A percentile compares a stretch with the other conserved stretches of the same genome.
Conservation (phyloP, 2,888 invertebrate genomes). For the Carcina quercana region DNA sequence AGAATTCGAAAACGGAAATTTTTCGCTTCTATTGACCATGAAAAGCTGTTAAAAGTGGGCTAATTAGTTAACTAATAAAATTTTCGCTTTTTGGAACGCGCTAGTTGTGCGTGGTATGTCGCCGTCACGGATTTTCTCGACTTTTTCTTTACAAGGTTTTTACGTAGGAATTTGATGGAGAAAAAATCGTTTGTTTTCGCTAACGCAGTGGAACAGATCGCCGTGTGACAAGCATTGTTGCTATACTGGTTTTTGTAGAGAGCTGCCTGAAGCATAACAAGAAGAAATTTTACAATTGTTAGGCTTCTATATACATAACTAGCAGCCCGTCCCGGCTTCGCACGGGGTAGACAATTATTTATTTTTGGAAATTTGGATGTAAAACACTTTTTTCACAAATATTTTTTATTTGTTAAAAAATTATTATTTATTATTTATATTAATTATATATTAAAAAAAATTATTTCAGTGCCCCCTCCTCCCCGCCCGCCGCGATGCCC, state of each 20-base stretch:
- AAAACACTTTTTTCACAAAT: too few relatives aligned
- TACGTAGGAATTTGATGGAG: slow-evolving; percentile 11
- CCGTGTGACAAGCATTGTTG: slow-evolving; percentile 15
- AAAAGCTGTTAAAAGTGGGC: slow-evolving; percentile 30
- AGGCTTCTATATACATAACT: too few relatives aligned
- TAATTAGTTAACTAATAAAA: slow-evolving; percentile 20
- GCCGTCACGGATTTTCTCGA: slow-evolving; percentile 13
- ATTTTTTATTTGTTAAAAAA: too few relatives aligned
- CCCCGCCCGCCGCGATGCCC: too few relatives aligned
- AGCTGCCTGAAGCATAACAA: too few relatives aligned
- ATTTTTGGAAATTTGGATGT: too few relatives aligned
- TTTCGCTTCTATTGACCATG: slow-evolving; percentile 38
- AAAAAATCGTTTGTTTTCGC: slow-evolving; percentile 17
- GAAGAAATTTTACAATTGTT: too few relatives aligned
- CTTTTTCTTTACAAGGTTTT: slow-evolving; percentile 14
- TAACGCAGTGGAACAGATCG: slow-evolving; percentile 15
- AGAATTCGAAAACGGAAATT: slow-evolving; percentile 29
- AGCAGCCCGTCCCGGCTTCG: too few relatives aligned
- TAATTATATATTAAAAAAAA: too few relatives aligned
- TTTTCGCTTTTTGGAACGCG: slow-evolving; percentile 11
- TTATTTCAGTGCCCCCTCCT: too few relatives aligned
- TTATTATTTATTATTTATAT: too few relatives aligned
- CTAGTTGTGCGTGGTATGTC: slow-evolving; percentile 1
- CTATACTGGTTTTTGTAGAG: slow-evolving; percentile 8
- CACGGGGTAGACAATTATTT: too few relatives aligned